These are phyloP conservation scores for Orussus abietinus DNA, from an alignment of 1,140 invertebrate genomes.

Conservation along the genomic window DNA sequence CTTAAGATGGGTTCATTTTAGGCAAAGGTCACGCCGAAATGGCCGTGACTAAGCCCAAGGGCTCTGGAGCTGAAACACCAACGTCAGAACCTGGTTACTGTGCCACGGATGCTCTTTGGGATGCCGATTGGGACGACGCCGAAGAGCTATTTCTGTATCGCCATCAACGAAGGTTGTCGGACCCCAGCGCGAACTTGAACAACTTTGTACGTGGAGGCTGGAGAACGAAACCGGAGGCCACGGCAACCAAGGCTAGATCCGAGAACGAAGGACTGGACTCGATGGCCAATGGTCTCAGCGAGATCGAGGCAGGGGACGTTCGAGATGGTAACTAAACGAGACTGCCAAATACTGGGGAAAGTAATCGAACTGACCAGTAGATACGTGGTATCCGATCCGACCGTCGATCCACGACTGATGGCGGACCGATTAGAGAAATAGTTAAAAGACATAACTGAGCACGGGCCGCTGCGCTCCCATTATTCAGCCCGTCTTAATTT, in stretches of 20 bases:
- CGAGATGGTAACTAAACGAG: conserved; percentile 72
- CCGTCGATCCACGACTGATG: no score
- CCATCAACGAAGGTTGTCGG: conserved; percentile 82
- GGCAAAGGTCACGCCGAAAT: conserved; percentile 96
- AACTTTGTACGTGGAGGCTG: conserved; percentile 81
- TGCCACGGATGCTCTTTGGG: conserved; percentile 75
- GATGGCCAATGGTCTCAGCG: conserved; percentile 74
- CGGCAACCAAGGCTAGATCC: conserved; percentile 73
- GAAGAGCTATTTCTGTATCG: conserved; percentile 79
- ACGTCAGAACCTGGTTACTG: conserved; percentile 87
- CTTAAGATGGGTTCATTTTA: conserved; percentile 8
- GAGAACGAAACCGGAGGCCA: conserved; percentile 61
- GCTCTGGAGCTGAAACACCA: conserved; percentile 89
- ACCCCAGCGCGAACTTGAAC: conserved; percentile 90
- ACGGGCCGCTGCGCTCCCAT: no score
- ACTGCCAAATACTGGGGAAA: no score
- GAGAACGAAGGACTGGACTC: conserved; percentile 87
- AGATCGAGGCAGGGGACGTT: conserved; percentile 91
- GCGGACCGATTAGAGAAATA: no score
- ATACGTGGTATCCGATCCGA: no score
- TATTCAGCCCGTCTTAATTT: no score
- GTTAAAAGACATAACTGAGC: no score
- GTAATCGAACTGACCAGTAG: no score
- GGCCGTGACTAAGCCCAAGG: conserved; percentile 90
- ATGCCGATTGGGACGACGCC: conserved; percentile 82